phyloP scores from a whole-genome alignment of 2,113 vertebrate genomes.

The Hypanus sabinus region DNA sequence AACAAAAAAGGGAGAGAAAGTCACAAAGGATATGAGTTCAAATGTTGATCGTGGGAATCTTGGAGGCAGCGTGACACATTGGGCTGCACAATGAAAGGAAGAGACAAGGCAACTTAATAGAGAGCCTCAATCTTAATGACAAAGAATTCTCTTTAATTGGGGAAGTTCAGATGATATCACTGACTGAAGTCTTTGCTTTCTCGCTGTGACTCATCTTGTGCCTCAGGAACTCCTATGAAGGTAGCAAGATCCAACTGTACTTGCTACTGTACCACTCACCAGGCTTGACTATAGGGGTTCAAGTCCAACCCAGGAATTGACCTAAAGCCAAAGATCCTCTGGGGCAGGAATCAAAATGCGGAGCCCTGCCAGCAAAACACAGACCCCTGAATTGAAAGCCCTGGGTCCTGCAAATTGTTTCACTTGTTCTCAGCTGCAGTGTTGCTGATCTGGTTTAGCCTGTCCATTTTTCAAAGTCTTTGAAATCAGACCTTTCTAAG shows the following conservation, averaged over 20 bases:
- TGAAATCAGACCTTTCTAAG: no score
- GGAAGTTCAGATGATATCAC: background rate
- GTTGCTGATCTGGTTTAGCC: background rate
- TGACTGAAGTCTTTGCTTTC: background rate
- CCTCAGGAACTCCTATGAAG: background rate
- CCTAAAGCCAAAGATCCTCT: background rate
- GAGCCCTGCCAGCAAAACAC: background rate
- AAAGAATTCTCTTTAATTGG: no score
- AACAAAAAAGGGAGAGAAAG: no score
- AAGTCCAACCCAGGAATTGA: background rate
- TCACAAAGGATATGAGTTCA: no score
- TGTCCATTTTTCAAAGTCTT: no score
- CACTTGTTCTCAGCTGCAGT: background rate
- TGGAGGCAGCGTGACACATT: no score
- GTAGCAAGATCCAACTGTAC: background rate
- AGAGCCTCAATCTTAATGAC: no score
- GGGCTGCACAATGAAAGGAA: no score
- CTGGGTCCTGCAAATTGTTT: background rate
- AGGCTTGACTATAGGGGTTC: background rate
- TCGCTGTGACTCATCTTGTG: background rate
- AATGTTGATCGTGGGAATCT: no score
- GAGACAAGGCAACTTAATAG: no score
- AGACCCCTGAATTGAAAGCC: background rate
- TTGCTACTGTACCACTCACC: background rate
- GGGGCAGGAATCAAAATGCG: no score